Percentiles rank a stretch among this genome's conserved stretches.
phyloP scores from a whole-genome alignment of 2,797 vertebrate genomes.

The Amphiprion clarkii region DNA sequence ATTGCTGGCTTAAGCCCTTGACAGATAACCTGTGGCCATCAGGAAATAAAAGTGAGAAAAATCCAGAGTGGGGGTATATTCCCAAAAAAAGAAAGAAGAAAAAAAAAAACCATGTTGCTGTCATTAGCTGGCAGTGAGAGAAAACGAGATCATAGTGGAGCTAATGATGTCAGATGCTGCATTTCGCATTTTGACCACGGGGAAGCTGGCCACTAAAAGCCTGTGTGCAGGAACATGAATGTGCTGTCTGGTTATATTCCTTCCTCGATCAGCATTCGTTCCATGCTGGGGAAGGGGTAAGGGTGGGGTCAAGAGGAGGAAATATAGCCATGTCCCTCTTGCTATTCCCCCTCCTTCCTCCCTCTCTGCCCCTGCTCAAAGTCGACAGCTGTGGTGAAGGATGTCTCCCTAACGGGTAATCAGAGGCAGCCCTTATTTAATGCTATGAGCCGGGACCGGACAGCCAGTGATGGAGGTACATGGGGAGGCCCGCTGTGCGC shows the following conservation, averaged over 20 bases:
- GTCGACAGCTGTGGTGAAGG: slow-evolving; percentile 50
- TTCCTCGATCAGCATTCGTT: slow-evolving; percentile 41
- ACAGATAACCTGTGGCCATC: slow-evolving; percentile 51
- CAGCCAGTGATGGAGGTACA: slow-evolving; percentile 72
- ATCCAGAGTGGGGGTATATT: too few relatives aligned
- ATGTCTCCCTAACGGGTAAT: slow-evolving; percentile 70
- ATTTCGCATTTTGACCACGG: slow-evolving; percentile 16
- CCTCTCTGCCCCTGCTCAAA: slow-evolving; percentile 19
- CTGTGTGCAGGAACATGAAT: slow-evolving; percentile 4
- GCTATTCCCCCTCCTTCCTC: neutral
- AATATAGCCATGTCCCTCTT: slow-evolving; percentile 40
- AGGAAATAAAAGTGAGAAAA: neutral
- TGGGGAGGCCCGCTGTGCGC: slow-evolving; percentile 28
- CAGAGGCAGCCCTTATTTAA: slow-evolving; percentile 74
- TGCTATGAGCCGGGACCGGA: slow-evolving; percentile 54
- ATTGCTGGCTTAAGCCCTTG: slow-evolving; percentile 24
- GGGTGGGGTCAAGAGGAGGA: slow-evolving; percentile 48
- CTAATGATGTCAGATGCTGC: slow-evolving; percentile 29
- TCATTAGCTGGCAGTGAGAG: neutral
- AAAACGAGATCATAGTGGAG: neutral
- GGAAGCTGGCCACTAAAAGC: slow-evolving; percentile 12
- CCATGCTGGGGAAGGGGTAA: slow-evolving; percentile 30
- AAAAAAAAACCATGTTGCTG: neutral
- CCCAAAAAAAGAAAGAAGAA: neutral
- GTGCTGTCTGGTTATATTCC: slow-evolving; percentile 8